Conservation (phyloP, 1,140 invertebrate species). For the Dryas iulia region DNA sequence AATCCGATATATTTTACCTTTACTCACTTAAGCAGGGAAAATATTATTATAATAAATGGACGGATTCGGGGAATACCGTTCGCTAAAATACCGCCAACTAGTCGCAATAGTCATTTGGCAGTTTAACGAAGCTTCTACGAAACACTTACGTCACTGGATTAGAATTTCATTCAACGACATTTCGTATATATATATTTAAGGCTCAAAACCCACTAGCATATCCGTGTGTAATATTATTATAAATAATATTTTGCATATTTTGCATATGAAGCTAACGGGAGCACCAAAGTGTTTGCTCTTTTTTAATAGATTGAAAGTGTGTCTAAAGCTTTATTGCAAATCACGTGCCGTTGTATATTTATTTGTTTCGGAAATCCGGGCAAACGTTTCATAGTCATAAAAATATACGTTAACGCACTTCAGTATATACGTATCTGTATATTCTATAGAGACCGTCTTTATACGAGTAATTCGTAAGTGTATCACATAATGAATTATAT, state of each 20-base stretch:
- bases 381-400: neutral
- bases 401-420: neutral
- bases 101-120: conserved; percentile 10
- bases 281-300: neutral
- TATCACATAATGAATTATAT: neutral
- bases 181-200: conserved; percentile 7
- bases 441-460: neutral
- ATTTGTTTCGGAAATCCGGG: conserved; percentile 22
- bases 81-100: conserved; percentile 9
- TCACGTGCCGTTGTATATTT: conserved; percentile 15
- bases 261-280: neutral
- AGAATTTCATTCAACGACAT: conserved; percentile 25
- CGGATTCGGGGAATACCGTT: conserved; percentile 12
- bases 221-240: neutral
- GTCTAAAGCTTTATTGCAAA: neutral
- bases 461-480: neutral
- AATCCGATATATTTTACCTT: neutral
- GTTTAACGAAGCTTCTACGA: conserved; percentile 13
- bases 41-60: conserved; percentile 13
- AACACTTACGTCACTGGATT: conserved; percentile 26
- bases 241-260: neutral
- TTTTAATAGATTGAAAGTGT: neutral
- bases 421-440: too few relatives aligned
- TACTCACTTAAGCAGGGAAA: neutral
- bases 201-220: neutral